Evolutionary conservation across 2,797 vertebrate genomes (phyloP).

Genomic region (Rachycentron canadum): DNA sequence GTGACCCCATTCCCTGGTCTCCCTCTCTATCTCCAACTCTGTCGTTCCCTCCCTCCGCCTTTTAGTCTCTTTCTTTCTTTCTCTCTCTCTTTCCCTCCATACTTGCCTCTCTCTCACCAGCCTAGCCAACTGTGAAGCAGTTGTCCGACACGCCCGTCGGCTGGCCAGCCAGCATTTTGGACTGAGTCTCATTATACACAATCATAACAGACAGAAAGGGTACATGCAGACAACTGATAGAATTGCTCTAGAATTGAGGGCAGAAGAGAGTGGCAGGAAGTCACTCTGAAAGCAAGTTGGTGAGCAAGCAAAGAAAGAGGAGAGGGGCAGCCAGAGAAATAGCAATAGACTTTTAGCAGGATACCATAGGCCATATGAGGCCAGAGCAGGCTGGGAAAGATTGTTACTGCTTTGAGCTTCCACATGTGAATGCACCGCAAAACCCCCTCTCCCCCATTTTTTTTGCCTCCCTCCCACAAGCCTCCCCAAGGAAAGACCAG

Average conservation of each 20-base stretch:
- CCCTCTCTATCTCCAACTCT: slow-evolving; percentile 70
- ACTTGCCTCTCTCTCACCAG: slow-evolving; percentile 59
- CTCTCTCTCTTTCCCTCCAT: slow-evolving; percentile 43
- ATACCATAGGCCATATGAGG: slow-evolving; percentile 75
- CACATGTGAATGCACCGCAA: slow-evolving; percentile 80
- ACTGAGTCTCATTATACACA: slow-evolving; percentile 76
- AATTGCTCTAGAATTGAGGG: slow-evolving; percentile 58
- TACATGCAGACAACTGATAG: slow-evolving; percentile 76
- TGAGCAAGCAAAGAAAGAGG: slow-evolving; percentile 39
- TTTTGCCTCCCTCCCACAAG: slow-evolving; percentile 64
- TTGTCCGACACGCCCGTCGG: slow-evolving; percentile 82
- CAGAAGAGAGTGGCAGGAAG: slow-evolving; percentile 53
- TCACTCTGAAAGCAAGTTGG: slow-evolving; percentile 38
- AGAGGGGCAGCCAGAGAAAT: slow-evolving; percentile 26
- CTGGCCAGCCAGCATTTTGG: slow-evolving; percentile 78
- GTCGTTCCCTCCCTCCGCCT: slow-evolving; percentile 64
- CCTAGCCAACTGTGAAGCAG: slow-evolving; percentile 81
- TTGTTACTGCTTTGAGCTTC: slow-evolving; percentile 77
- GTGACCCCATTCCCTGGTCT: slow-evolving; percentile 82
- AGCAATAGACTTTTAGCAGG: slow-evolving; percentile 58
- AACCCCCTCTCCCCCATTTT: slow-evolving; percentile 38
- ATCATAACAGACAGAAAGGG: slow-evolving; percentile 78
- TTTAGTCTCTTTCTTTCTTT: slow-evolving; percentile 33
- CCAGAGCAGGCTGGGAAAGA: slow-evolving; percentile 78
- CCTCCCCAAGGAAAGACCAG: slow-evolving; percentile 72